Evolutionary conservation across 2,888 invertebrate genomes (phyloP).

Genomic region (Melikaiella ostensackeni): DNA sequence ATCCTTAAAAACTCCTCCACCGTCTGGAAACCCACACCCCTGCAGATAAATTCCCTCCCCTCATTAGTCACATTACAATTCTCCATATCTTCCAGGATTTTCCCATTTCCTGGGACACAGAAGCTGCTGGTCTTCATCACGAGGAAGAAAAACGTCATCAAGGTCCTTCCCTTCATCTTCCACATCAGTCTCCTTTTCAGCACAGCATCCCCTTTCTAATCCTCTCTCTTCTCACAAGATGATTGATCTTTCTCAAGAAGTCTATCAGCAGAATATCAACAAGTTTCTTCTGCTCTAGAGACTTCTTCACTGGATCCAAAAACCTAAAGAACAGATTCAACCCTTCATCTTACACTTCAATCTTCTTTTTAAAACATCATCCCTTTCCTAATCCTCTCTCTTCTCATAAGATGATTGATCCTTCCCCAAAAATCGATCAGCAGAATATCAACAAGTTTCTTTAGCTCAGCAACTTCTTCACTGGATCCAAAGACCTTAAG

Average conservation of each 20-base stretch:
- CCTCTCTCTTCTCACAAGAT: conserved; percentile 29
- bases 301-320: too few species aligned
- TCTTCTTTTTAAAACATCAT: conserved; percentile 43
- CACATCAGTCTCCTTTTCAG: conserved; percentile 45
- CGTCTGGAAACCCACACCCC: conserved; percentile 64
- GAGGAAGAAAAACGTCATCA: conserved; percentile 23
- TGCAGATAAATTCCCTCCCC: conserved; percentile 65
- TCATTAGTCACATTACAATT: conserved; percentile 68
- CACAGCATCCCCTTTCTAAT: conserved; percentile 44
- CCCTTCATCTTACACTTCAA: conserved; percentile 46
- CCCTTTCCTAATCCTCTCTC: conserved; percentile 44
- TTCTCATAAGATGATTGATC: conserved; percentile 3
- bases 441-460: too few species aligned
- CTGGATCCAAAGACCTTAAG: too few species aligned
- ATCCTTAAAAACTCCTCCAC: conserved; percentile 60
- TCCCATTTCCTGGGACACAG: conserved; percentile 35
- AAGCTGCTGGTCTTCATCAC: conserved; percentile 40
- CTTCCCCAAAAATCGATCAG: not conserved
- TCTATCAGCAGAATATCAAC: not conserved
- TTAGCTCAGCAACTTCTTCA: too few species aligned
- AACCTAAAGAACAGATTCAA: too few species aligned
- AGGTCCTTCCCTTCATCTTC: conserved; percentile 44
- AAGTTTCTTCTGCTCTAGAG: too few species aligned
- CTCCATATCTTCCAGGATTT: conserved; percentile 49
- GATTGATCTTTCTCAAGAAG: not conserved